These are phyloP conservation scores for Calonectris borealis DNA, from an alignment of 2,113 vertebrate genomes.

Conservation along the genomic window DNA sequence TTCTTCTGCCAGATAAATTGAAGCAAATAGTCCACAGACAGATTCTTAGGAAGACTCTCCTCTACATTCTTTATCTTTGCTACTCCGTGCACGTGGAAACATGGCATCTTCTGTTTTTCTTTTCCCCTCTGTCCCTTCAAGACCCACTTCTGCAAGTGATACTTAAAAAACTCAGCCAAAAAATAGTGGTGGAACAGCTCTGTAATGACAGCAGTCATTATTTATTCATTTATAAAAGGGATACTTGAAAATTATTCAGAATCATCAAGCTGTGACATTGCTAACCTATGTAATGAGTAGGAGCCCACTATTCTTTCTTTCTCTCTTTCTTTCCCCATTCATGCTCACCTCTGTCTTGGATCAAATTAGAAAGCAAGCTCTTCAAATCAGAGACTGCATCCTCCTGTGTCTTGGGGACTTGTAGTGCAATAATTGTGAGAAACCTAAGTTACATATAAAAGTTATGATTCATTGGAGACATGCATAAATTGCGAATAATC, in stretches of 20 bases:
- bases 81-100: not conserved
- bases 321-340: not conserved
- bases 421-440: not conserved
- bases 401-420: not conserved
- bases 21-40: not conserved
- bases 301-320: not conserved
- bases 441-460: not conserved
- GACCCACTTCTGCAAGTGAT: not conserved
- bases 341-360: not conserved
- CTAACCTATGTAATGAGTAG: not conserved
- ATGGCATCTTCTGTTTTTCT: not conserved
- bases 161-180: not conserved
- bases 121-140: not conserved
- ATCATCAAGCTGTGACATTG: not conserved
- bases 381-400: slow-evolving; percentile 4
- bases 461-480: not conserved
- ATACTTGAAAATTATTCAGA: slow-evolving; percentile 30
- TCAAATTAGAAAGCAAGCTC: slow-evolving; percentile 4
- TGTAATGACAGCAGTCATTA: not conserved
- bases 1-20: not conserved
- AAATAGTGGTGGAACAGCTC: not conserved
- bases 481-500: not conserved
- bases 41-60: not conserved
- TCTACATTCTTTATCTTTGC: not conserved
- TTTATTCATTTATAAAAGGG: slow-evolving; percentile 3